phyloP scores from a whole-genome alignment of 2,797 vertebrate genomes.

The Syncerus caffer region DNA sequence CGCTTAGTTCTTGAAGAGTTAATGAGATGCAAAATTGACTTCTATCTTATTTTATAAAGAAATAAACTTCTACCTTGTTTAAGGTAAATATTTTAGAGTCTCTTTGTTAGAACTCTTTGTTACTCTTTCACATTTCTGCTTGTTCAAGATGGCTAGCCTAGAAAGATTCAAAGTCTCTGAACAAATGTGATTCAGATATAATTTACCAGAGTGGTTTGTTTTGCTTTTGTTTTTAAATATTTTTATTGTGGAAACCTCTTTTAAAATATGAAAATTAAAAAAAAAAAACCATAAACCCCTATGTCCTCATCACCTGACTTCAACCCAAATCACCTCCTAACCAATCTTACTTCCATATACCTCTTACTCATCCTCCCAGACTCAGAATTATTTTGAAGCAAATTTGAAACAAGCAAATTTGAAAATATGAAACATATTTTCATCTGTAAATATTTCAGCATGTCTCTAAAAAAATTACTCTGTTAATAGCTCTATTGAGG shows the following conservation, averaged over 20 bases:
- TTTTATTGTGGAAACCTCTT: neutral
- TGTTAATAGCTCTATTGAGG: neutral
- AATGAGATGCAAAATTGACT: neutral
- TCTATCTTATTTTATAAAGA: neutral
- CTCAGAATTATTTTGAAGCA: neutral
- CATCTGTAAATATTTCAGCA: neutral
- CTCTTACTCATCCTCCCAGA: neutral
- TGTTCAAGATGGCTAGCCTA: neutral
- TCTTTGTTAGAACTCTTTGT: neutral
- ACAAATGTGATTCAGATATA: neutral
- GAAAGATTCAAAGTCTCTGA: neutral
- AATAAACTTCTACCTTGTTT: neutral
- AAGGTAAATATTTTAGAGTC: neutral
- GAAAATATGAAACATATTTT: neutral
- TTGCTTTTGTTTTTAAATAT: neutral
- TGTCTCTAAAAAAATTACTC: neutral
- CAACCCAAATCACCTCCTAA: neutral
- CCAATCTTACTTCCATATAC: neutral
- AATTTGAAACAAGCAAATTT: neutral
- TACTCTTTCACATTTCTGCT: neutral
- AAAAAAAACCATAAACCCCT: neutral
- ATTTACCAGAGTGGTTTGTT: neutral
- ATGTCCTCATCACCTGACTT: neutral
- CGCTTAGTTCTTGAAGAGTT: neutral
- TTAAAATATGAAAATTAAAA: neutral